Base-by-base conservation (phyloP, 2,888 invertebrate species). In the Parelbella ahira region DNA sequence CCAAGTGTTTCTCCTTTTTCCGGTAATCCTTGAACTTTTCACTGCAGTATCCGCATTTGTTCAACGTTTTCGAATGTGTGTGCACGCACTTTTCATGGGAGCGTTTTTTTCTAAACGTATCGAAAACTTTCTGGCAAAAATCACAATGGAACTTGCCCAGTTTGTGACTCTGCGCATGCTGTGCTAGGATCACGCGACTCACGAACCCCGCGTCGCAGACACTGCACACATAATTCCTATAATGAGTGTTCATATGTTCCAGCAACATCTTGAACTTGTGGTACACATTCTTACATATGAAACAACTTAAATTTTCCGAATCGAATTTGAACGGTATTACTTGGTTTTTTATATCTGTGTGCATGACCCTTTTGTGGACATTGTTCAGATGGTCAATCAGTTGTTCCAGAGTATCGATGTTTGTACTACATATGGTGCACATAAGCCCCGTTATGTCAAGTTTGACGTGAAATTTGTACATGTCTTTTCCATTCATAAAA, bases 31-130 rank as follows among this genome's bases (percentile, higher is more conserved):
- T 63, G 9, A 82, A 82, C 18, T 68, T 72, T 8, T 75, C 60
- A 1, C 58, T 58, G 37, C 82, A 81, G 11, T 72, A 73, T 0
- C 69, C 68, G 29, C 82, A 82, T 42, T 71, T 73, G 47, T 67
- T 68, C 3, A 69, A 28, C 44, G 55, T 45, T 5, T 60, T 61
- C 1, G 51, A 59, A 20, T 70, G 63, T 0, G 67, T 56, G 24
- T 81, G 88, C 0, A 87, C 80, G 1, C 72, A 69, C 20, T 74
- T 77, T 36, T 81, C 81, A 43, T 89, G 89, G 0, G 78, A 70
- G 27, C 75, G 74, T 44, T 80, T 68, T 44, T 86, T 84, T 12
- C 76, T 63, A 5, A 72, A 62, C 0, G 84, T 86, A n/a, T 81
- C 77, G 37, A 88, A 89, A 0, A 80, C 71, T 57, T 88, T 89